phyloP scores from a whole-genome alignment of 2,888 invertebrate genomes.

The Drosophila incognita region DNA sequence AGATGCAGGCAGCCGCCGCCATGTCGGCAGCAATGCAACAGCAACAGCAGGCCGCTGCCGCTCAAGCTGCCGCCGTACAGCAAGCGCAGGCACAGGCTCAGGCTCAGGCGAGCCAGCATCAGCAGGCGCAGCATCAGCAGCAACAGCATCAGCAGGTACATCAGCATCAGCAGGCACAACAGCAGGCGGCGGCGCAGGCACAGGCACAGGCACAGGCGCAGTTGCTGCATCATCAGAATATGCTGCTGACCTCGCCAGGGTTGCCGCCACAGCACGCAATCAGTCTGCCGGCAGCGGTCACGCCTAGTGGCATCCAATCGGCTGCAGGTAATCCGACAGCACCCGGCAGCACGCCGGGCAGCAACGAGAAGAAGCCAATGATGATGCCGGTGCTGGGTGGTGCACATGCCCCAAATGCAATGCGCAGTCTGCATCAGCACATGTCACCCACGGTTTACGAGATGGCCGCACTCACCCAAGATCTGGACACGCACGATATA shows the following conservation, averaged over 20 bases:
- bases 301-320: constrained; percentile 71
- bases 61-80: constrained; percentile 55
- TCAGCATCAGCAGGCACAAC: constrained; percentile 65
- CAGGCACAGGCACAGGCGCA: constrained; percentile 78
- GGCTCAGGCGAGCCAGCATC: constrained; percentile 76
- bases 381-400: constrained; percentile 88
- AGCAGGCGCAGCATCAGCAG: constrained; percentile 21
- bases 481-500: constrained; percentile 97
- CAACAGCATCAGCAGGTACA: constrained; percentile 79
- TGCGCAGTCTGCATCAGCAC: constrained; percentile 92
- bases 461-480: constrained; percentile 98
- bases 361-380: constrained; percentile 86
- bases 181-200: constrained; percentile 71
- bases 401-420: constrained; percentile 89
- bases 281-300: constrained; percentile 87
- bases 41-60: constrained; percentile 69
- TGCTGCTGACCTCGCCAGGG: constrained; percentile 91
- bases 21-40: constrained; percentile 85
- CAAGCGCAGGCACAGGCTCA: constrained; percentile 80
- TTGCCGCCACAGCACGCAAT: constrained; percentile 91
- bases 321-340: constrained; percentile 14
- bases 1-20: constrained; percentile 86
- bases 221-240: constrained; percentile 84
- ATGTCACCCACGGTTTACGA: constrained; percentile 98
- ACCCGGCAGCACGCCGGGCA: constrained; percentile 19